A percentile compares a stretch with the other conserved stretches of the same genome.
Conservation (phyloP, 2,113 vertebrate species). For the Caranx melampygus region DNA sequence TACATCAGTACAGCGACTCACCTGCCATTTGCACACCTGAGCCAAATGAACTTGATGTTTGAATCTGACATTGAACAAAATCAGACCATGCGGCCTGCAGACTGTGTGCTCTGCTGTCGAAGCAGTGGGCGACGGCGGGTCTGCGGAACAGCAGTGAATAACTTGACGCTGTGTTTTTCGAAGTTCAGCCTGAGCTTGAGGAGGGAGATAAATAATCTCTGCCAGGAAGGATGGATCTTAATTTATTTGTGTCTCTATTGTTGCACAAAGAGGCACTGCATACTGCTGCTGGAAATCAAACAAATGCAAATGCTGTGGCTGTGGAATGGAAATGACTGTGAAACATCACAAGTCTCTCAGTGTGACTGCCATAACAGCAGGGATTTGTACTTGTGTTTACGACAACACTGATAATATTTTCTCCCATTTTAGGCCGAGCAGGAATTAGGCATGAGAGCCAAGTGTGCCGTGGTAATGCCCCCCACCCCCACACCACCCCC, state of each 20-base stretch:
- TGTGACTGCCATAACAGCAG: constrained; percentile 52
- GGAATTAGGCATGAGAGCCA: constrained; percentile 50
- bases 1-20: constrained; percentile 66
- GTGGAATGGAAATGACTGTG: constrained; percentile 65
- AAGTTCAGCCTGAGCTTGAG: constrained; percentile 62
- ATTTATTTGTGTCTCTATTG: constrained; percentile 75
- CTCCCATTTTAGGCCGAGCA: constrained; percentile 47
- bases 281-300: constrained; percentile 71
- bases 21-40: constrained; percentile 23
- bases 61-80: constrained; percentile 29
- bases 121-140: constrained; percentile 38
- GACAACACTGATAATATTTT: constrained; percentile 61
- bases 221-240: constrained; percentile 66
- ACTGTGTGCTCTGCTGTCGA: constrained; percentile 29
- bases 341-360: constrained; percentile 70
- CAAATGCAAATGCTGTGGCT: constrained; percentile 69
- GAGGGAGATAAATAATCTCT: constrained; percentile 69
- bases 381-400: constrained; percentile 76
- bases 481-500: no score
- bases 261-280: constrained; percentile 60
- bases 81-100: constrained; percentile 8
- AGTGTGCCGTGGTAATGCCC: constrained; percentile 32
- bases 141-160: constrained; percentile 59
- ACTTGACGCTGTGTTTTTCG: constrained; percentile 44
- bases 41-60: constrained; percentile 37